phyloP scores from a whole-genome alignment of 1,140 invertebrate species.

The Temnothorax longispinosus region DNA sequence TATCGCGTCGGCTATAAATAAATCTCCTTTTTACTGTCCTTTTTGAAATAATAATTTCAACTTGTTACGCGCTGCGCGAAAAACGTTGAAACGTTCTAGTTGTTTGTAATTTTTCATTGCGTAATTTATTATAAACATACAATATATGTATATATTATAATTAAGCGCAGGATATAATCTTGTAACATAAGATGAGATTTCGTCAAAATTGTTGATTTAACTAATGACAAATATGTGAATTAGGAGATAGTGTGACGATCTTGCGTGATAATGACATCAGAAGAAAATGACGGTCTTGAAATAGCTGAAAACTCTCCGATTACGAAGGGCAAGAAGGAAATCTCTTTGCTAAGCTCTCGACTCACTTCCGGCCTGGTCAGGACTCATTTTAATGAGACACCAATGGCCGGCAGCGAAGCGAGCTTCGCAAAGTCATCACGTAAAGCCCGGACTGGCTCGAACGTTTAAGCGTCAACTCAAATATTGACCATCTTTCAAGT shows the following conservation, averaged over 20 bases:
- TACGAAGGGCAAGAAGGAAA: background rate
- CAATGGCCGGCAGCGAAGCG: constrained; percentile 17
- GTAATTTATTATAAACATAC: background rate
- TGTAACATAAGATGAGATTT: background rate
- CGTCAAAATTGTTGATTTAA: background rate
- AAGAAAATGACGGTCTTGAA: background rate
- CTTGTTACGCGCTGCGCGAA: background rate
- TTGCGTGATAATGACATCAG: background rate
- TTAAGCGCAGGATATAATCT: background rate
- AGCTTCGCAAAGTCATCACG: constrained; percentile 5
- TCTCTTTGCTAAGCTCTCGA: background rate
- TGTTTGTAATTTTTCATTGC: background rate
- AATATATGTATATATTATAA: background rate
- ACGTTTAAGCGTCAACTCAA: constrained; percentile 53
- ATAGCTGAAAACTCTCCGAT: background rate
- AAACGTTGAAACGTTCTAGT: background rate
- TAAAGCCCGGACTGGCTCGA: background rate
- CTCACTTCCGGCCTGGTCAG: background rate
- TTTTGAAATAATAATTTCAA: background rate
- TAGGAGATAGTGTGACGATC: background rate
- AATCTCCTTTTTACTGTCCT: background rate
- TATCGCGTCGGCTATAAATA: background rate
- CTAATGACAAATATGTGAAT: background rate
- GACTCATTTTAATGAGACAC: constrained; percentile 37
- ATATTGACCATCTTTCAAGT: constrained; percentile 47